These are phyloP conservation scores for Neuroscelio doddi DNA, from an alignment of 2,888 invertebrate genomes.

Conservation along the genomic window DNA sequence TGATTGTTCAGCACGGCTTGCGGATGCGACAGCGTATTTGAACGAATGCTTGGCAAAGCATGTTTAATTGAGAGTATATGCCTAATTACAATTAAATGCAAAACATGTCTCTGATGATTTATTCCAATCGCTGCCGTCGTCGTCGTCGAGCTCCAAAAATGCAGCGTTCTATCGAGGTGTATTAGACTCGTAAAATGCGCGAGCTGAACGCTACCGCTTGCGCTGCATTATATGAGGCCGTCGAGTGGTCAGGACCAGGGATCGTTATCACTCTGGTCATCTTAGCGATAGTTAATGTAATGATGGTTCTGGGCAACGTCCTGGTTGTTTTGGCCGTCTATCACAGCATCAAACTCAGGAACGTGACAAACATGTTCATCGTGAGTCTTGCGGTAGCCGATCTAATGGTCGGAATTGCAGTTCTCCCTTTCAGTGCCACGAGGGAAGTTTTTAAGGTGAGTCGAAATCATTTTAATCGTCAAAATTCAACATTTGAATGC, in stretches of 20 bases:
- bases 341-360: conserved; percentile 91
- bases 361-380: conserved; percentile 97
- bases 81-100: not conserved
- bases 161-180: conserved; percentile 49
- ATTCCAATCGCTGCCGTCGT: conserved; percentile 23
- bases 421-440: conserved; percentile 95
- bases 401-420: conserved; percentile 94
- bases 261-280: conserved; percentile 85
- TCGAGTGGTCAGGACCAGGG: conserved; percentile 87
- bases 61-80: not conserved
- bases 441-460: conserved; percentile 92
- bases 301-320: conserved; percentile 92
- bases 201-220: conserved; percentile 88
- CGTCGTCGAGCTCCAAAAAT: conserved; percentile 42
- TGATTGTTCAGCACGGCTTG: no score
- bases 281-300: conserved; percentile 87
- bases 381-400: conserved; percentile 97
- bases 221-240: conserved; percentile 85
- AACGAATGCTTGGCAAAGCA: no score
- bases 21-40: no score
- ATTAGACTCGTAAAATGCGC: conserved; percentile 76
- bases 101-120: not conserved
- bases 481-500: not conserved
- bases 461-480: not conserved
- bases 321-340: conserved; percentile 94